Percentiles rank a stretch among this genome's conserved stretches.
These are phyloP conservation scores for Deilephila porcellus DNA, from an alignment of 2,888 invertebrate species.

Conservation along the genomic window DNA sequence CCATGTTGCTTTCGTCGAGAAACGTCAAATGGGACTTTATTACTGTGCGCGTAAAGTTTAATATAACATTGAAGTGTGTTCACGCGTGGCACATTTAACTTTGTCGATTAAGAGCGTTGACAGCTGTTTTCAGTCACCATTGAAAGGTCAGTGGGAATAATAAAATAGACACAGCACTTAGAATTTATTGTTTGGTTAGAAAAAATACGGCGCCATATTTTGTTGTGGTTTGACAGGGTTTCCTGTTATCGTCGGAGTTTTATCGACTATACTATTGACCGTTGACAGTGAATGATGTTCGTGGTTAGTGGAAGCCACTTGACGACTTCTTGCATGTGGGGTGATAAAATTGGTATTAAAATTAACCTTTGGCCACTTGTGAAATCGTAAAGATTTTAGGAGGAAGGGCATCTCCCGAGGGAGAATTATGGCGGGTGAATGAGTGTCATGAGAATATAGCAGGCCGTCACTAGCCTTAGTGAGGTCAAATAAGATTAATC, in stretches of 20 bases:
- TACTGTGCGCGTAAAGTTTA: conserved; percentile 15
- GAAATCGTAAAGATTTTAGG: conserved; percentile 3
- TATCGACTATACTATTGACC: conserved; percentile 14
- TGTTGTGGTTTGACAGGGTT: conserved; percentile 25
- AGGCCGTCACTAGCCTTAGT: too few species aligned
- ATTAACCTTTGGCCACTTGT: conserved; percentile 2
- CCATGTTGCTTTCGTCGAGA: conserved; percentile 38
- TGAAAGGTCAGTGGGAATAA: conserved; percentile 42
- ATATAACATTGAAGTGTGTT: conserved; percentile 17
- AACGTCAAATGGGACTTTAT: conserved; percentile 32
- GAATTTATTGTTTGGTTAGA: conserved; percentile 34
- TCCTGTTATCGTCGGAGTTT: conserved; percentile 20
- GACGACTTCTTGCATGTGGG: conserved; percentile 20
- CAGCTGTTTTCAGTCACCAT: conserved; percentile 50
- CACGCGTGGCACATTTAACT: conserved; percentile 11
- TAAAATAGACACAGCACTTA: conserved; percentile 31
- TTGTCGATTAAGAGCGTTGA: conserved; percentile 46
- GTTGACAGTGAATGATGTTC: conserved; percentile 20
- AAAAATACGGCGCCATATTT: conserved; percentile 37
- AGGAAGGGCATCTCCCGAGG: not conserved
- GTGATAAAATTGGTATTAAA: not conserved
- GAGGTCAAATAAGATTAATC: too few species aligned
- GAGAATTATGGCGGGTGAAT: not conserved
- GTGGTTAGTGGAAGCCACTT: conserved; percentile 9
- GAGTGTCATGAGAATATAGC: not conserved